Percentiles rank a stretch among this genome's conserved stretches.
Evolutionary conservation across 2,797 vertebrate genomes (phyloP).

Genomic region (Hyperoplus lanceolatus): DNA sequence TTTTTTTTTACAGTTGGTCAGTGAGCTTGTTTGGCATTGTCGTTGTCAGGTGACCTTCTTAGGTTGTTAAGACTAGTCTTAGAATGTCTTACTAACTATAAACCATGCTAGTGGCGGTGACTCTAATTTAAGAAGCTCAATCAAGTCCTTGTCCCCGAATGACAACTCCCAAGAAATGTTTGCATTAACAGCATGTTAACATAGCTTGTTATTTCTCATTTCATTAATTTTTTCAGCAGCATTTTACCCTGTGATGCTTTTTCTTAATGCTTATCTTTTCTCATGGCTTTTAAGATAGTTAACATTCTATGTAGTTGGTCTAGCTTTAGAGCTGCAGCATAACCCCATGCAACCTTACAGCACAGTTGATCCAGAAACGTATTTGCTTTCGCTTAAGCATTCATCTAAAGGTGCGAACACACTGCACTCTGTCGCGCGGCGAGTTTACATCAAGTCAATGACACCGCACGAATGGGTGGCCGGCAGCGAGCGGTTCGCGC

Average conservation of each 20-base stretch:
- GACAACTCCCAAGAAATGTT: slow-evolving; percentile 38
- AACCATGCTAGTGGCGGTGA: background rate
- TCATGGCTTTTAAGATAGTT: slow-evolving; percentile 22
- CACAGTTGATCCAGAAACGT: slow-evolving; percentile 16
- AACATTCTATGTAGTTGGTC: background rate
- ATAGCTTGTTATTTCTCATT: slow-evolving; percentile 51
- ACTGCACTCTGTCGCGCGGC: too few species aligned
- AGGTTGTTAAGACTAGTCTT: background rate
- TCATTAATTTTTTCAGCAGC: slow-evolving; percentile 40
- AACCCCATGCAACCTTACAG: slow-evolving; percentile 2
- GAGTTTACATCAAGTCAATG: too few species aligned
- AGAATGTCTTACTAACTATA: background rate
- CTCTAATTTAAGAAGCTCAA: too few species aligned
- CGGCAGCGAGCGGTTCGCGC: too few species aligned
- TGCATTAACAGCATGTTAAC: slow-evolving; percentile 67
- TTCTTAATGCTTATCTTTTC: slow-evolving; percentile 48
- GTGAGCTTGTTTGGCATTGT: background rate
- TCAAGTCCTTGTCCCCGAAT: slow-evolving; percentile 16
- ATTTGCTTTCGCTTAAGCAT: slow-evolving; percentile 27
- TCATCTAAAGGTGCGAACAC: slow-evolving; percentile 1
- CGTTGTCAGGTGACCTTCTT: background rate
- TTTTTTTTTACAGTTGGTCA: slow-evolving; percentile 6
- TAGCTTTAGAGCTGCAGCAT: slow-evolving; percentile 25
- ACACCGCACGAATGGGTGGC: too few species aligned
- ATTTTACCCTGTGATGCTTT: slow-evolving; percentile 45